phyloP scores from a whole-genome alignment of 2,797 vertebrate species.

The Pangasius sanitwongsei region DNA sequence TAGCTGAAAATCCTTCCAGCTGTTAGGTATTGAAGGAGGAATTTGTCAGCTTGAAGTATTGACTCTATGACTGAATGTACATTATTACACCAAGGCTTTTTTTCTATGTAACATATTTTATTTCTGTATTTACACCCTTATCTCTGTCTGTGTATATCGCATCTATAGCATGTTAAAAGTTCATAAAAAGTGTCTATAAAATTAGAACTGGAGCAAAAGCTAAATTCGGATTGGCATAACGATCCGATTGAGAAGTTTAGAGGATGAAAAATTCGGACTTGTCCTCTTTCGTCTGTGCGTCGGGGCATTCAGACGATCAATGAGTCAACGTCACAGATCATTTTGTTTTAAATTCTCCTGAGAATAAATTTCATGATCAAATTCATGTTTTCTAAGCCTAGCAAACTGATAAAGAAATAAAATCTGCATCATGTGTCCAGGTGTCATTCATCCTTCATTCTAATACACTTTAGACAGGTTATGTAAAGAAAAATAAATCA shows the following conservation, averaged over 20 bases:
- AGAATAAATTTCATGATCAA: neutral
- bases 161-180: neutral
- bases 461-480: no score
- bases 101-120: neutral
- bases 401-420: conserved; percentile 57
- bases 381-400: neutral
- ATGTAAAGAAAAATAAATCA: neutral
- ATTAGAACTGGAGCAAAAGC: neutral
- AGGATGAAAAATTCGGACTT: conserved; percentile 55
- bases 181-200: neutral
- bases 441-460: neutral
- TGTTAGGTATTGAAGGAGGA: conserved; percentile 65
- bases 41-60: conserved; percentile 59
- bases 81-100: neutral
- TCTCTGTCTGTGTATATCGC: neutral
- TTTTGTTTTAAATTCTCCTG: neutral
- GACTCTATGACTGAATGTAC: conserved; percentile 26
- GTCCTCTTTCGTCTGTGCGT: conserved; percentile 54
- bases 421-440: conserved; percentile 60
- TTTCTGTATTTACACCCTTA: no score
- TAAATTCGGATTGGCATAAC: conserved; percentile 44
- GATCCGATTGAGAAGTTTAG: conserved; percentile 46
- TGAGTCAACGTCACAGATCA: conserved; percentile 36
- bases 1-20: conserved; percentile 69
- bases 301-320: conserved; percentile 58